phyloP scores from a whole-genome alignment of 1,140 invertebrate genomes.

The Thaumatotibia leucotreta region DNA sequence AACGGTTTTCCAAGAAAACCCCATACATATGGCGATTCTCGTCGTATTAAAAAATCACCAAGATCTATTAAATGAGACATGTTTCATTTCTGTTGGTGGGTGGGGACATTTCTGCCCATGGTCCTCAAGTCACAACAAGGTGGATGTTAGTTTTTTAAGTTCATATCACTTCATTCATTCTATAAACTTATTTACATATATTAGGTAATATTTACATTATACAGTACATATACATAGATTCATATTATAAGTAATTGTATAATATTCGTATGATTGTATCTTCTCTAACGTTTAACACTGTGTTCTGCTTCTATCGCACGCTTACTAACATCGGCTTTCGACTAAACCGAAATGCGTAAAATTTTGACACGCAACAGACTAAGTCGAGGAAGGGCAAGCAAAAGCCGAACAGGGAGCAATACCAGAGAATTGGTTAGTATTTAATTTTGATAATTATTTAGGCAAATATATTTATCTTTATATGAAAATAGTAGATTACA shows the following conservation, averaged over 20 bases:
- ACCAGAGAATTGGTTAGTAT: conserved; percentile 90
- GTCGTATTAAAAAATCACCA: too few relatives aligned
- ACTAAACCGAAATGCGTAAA: conserved; percentile 24
- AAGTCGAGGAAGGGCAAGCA: conserved; percentile 40
- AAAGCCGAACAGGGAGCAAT: conserved; percentile 82
- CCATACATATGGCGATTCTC: too few relatives aligned
- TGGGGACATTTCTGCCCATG: too few relatives aligned
- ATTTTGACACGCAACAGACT: conserved; percentile 31
- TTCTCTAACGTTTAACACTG: conserved; percentile 25
- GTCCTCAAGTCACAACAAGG: too few relatives aligned
- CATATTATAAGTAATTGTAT: neutral
- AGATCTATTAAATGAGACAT: too few relatives aligned
- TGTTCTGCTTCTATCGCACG: conserved; percentile 61
- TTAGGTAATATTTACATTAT: neutral
- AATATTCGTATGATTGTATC: neutral
- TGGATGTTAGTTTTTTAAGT: too few relatives aligned
- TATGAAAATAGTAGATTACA: too few relatives aligned
- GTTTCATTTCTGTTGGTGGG: too few relatives aligned
- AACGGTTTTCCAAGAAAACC: too few relatives aligned
- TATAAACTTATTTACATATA: neutral
- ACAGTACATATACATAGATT: neutral
- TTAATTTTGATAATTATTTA: conserved; percentile 18
- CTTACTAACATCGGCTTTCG: conserved; percentile 63
- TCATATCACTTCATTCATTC: too few relatives aligned
- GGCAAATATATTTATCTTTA: neutral